phyloP scores from a whole-genome alignment of 2,888 invertebrate genomes.

The Heliothis peltigera region DNA sequence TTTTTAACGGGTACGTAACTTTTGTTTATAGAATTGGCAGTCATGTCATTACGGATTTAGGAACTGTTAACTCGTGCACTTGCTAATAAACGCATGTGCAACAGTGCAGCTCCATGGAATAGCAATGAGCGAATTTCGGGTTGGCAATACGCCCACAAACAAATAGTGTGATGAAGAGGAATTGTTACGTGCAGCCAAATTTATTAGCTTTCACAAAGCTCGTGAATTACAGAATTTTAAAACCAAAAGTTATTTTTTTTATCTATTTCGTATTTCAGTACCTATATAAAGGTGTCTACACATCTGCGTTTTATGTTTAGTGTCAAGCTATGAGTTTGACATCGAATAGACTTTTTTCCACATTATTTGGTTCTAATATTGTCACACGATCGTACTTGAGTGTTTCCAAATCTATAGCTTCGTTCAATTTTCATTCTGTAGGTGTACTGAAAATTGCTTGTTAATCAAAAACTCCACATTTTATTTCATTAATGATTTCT shows the following conservation, averaged over 20 bases:
- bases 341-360: neutral
- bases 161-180: slow-evolving; percentile 14
- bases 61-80: slow-evolving; percentile 14
- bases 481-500: too few relatives aligned
- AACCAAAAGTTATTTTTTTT: slow-evolving; percentile 15
- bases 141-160: slow-evolving; percentile 28
- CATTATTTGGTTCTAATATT: too few relatives aligned
- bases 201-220: slow-evolving; percentile 39
- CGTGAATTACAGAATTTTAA: slow-evolving; percentile 21
- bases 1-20: slow-evolving; percentile 17
- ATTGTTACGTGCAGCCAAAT: slow-evolving; percentile 30
- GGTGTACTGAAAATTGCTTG: slow-evolving; percentile 32
- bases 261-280: slow-evolving; percentile 17
- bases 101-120: slow-evolving; percentile 22
- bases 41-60: slow-evolving; percentile 9
- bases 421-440: neutral
- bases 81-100: slow-evolving; percentile 22
- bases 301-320: slow-evolving; percentile 8
- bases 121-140: slow-evolving; percentile 10
- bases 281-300: slow-evolving; percentile 23
- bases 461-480: slow-evolving; percentile 18
- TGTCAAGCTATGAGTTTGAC: neutral
- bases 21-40: slow-evolving; percentile 51
- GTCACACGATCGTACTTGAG: too few relatives aligned
- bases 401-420: neutral